Evolutionary conservation across 1,140 invertebrate genomes (phyloP), one percentile per base, ranked within the genome.

Genomic region (Psilanteris sp.): DNA sequence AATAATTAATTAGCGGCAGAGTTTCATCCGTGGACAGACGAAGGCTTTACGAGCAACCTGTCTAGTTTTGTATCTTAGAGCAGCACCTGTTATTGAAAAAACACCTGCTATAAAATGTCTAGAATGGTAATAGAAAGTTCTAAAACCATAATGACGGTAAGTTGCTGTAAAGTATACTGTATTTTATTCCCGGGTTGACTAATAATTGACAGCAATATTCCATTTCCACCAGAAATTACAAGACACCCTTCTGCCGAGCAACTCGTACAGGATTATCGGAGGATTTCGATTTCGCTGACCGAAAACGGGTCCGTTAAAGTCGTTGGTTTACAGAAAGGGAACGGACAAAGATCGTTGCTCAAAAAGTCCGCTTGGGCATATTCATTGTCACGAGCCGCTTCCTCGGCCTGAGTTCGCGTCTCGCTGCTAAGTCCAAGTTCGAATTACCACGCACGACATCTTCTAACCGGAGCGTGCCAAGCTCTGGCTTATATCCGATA

Each of bases 371-470:
- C 61, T 54, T 9, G 9, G 34, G 20, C 31, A 59, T 75, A 83
- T 83, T 84, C 75, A 66, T 41, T 36, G 66, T 81, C 82, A 83
- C 81, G 82, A 41, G 59, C 32, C 66, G 26, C 46, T 52, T 64
- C 50, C 57, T 37, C 68, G 26, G 24, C 9, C 27, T 32, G 34
- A 52, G 70, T 67, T 77, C 71, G 18, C 5, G 27, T 44, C 18
- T 11, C 7, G 39, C 44, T 46, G 10, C 64, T 78, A 75, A 79
- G 71, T 57, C 72, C 41, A 48, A 44, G 44, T 50, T 72, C 43
- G 29, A 62, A 79, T 75, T 79, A 62, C 59, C 16, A 10, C 22
- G 46, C 77, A 79, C 77, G 77, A 55, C 67, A 41, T 50, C 41
- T 32, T 67, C 24, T 20, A 16, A 44, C 15, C 14, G 11, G 48